phyloP scores from a whole-genome alignment of 1,140 invertebrate species.

The Drosophila funebris region DNA sequence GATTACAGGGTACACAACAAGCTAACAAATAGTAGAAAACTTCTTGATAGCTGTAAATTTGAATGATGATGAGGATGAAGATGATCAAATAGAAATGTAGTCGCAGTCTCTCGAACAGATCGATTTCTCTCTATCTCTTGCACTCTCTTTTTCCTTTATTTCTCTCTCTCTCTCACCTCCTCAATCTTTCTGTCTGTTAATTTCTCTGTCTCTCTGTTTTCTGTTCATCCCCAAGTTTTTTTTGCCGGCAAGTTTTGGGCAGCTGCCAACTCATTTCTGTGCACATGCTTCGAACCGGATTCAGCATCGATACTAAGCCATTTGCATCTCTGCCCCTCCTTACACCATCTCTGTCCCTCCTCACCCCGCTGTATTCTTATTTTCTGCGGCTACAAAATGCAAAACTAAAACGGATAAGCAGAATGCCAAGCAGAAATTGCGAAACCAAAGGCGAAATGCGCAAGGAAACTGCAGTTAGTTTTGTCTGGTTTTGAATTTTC shows the following conservation, averaged over 20 bases:
- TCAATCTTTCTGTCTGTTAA: not conserved
- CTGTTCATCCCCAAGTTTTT: not conserved
- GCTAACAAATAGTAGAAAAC: no score
- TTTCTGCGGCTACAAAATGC: slow-evolving; percentile 32
- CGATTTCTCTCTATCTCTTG: not conserved
- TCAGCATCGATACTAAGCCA: not conserved
- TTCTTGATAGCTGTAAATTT: no score
- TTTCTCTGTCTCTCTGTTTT: not conserved
- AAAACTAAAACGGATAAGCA: slow-evolving; percentile 46
- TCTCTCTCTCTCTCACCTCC: not conserved
- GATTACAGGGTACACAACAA: no score
- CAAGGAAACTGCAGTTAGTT: slow-evolving; percentile 58
- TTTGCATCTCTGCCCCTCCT: not conserved
- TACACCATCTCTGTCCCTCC: not conserved
- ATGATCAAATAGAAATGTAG: no score
- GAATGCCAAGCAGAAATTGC: slow-evolving; percentile 28
- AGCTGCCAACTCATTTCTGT: not conserved
- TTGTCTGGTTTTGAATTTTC: slow-evolving; percentile 36
- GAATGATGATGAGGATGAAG: no score
- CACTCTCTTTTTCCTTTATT: not conserved
- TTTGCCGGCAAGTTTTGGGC: not conserved
- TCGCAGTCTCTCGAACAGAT: not conserved
- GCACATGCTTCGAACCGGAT: not conserved
- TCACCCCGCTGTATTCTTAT: not conserved
- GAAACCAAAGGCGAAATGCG: slow-evolving; percentile 26